Evolutionary conservation across 2,113 vertebrate genomes (phyloP).

Genomic region (Brachionichthys hirsutus): DNA sequence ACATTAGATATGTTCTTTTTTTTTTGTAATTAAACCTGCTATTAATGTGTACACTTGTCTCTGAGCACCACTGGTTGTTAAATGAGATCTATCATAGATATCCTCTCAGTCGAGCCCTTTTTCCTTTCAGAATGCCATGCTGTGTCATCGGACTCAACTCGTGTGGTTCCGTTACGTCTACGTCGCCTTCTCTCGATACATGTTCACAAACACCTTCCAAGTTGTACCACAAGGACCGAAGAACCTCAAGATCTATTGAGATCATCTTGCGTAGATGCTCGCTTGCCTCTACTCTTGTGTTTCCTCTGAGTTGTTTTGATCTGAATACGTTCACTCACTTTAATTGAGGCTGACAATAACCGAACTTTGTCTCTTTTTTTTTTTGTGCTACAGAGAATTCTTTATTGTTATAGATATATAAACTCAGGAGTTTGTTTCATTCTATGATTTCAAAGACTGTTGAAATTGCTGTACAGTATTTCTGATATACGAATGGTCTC

Average conservation of each 20-base stretch:
- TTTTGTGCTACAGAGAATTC: background rate
- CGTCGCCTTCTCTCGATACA: constrained; percentile 87
- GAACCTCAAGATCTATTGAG: constrained; percentile 73
- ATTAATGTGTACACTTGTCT: too few relatives aligned
- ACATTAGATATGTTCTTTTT: too few relatives aligned
- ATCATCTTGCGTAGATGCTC: too few relatives aligned
- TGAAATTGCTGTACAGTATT: constrained; percentile 3
- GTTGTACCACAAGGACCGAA: constrained; percentile 69
- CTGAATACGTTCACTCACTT: background rate
- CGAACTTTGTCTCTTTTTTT: background rate
- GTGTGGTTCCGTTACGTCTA: constrained; percentile 92
- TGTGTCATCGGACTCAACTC: constrained; percentile 86
- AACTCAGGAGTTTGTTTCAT: background rate
- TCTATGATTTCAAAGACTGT: constrained; percentile 5
- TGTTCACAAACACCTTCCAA: constrained; percentile 88
- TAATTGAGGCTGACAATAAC: background rate
- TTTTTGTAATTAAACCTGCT: too few relatives aligned
- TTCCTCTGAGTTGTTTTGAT: too few relatives aligned
- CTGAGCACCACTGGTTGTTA: background rate
- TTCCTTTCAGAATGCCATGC: constrained; percentile 85
- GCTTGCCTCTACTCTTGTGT: too few relatives aligned
- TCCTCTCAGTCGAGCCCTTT: background rate
- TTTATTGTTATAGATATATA: constrained; percentile 27
- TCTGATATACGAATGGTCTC: constrained; percentile 17
- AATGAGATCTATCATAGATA: background rate